These are phyloP conservation scores for Lordiphosa fenestrarum DNA, from an alignment of 2,888 invertebrate genomes.

Conservation along the genomic window DNA sequence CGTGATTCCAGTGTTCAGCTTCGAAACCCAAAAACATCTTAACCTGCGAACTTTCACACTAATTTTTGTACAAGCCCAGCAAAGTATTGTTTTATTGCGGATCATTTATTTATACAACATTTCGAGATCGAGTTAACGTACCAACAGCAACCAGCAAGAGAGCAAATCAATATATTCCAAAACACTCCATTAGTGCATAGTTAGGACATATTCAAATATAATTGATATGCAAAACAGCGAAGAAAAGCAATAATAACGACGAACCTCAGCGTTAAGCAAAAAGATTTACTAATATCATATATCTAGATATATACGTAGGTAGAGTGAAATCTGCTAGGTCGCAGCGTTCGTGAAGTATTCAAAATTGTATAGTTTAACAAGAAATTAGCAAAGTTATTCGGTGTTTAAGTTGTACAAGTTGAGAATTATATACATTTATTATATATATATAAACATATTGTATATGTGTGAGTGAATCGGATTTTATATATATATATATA, in stretches of 20 bases:
- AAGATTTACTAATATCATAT: conserved; percentile 51
- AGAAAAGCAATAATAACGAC: conserved; percentile 74
- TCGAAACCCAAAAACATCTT: conserved; percentile 52
- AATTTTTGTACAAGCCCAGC: conserved; percentile 57
- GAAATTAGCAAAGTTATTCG: conserved; percentile 35
- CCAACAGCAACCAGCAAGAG: conserved; percentile 28
- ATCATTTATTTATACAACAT: conserved; percentile 19
- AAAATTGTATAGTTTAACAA: conserved; percentile 20
- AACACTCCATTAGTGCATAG: conserved; percentile 77
- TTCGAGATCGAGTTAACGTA: conserved; percentile 6
- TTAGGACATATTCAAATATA: conserved; percentile 57
- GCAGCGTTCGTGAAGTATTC: conserved; percentile 38
- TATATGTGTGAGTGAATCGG: conserved; percentile 44
- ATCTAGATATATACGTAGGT: conserved; percentile 43
- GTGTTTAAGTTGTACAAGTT: conserved; percentile 42
- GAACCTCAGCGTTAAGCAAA: conserved; percentile 68
- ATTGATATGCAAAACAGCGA: conserved; percentile 52
- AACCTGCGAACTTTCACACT: conserved; percentile 60
- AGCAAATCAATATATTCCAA: conserved; percentile 61
- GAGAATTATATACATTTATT: conserved; percentile 23
- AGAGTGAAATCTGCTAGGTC: conserved; percentile 6
- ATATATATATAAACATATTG: conserved; percentile 38
- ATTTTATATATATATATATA: conserved; percentile 38
- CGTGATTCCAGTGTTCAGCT: conserved; percentile 68
- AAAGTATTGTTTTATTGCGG: conserved; percentile 12